These are phyloP conservation scores for Neodiprion virginianus DNA, from an alignment of 1,140 invertebrate species.

Conservation along the genomic window DNA sequence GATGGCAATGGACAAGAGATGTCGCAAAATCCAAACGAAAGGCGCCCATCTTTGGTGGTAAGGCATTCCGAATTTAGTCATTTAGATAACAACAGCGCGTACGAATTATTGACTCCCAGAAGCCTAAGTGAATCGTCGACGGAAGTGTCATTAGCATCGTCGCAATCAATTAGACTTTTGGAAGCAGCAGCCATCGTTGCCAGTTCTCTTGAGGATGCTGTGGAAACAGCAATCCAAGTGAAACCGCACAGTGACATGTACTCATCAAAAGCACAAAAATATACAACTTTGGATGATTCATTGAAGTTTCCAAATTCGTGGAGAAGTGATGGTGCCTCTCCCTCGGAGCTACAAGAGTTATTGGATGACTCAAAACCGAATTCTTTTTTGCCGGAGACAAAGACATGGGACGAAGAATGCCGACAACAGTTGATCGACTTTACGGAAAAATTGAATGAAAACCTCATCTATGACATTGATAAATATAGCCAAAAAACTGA, in stretches of 20 bases:
- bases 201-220: constrained; percentile 71
- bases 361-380: background rate
- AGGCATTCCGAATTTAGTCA: constrained; percentile 1
- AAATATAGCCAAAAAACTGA: constrained; percentile 61
- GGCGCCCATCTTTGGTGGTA: background rate
- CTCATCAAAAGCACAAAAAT: constrained; percentile 58
- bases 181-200: constrained; percentile 72
- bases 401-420: constrained; percentile 69
- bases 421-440: constrained; percentile 76
- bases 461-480: constrained; percentile 77
- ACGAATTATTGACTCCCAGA: constrained; percentile 1
- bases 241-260: constrained; percentile 63
- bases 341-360: constrained; percentile 8
- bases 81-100: constrained; percentile 7
- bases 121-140: constrained; percentile 15
- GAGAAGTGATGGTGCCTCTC: background rate
- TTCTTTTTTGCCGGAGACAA: constrained; percentile 46
- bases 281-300: background rate
- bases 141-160: constrained; percentile 27
- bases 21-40: background rate
- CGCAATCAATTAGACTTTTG: constrained; percentile 59
- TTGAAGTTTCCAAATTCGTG: background rate
- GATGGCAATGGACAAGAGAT: background rate
- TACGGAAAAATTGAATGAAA: constrained; percentile 77
- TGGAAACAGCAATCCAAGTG: constrained; percentile 68